Evolutionary conservation across 2,113 vertebrate genomes (phyloP).

Genomic region (Halcyon malimbica): DNA sequence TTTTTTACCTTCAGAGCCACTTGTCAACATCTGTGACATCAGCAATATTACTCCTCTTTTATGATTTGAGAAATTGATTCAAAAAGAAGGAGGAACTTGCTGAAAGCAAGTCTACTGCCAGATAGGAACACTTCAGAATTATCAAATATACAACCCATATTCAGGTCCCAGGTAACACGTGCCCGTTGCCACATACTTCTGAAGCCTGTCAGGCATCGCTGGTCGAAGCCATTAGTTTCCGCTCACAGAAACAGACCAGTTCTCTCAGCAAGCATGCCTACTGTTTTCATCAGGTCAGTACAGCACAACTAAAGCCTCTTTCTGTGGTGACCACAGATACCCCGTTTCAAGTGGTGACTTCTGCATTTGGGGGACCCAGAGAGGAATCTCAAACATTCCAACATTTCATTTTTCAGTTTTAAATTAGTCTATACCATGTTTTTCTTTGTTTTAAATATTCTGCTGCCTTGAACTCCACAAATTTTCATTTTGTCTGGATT

Average conservation of each 20-base stretch:
- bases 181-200: not conserved
- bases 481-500: not conserved
- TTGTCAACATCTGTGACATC: not conserved
- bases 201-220: not conserved
- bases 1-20: not conserved
- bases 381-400: not conserved
- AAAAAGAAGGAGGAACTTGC: not conserved
- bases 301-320: not conserved
- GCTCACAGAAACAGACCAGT: not conserved
- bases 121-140: not conserved
- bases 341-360: not conserved
- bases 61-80: not conserved
- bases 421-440: not conserved
- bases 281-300: not conserved
- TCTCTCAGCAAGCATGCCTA: not conserved
- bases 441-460: not conserved
- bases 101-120: not conserved
- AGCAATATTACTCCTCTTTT: not conserved
- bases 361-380: not conserved
- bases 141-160: not conserved
- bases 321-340: not conserved
- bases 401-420: not conserved
- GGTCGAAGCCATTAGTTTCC: not conserved
- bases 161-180: fast-evolving
- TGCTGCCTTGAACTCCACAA: not conserved